Percentiles rank a stretch among this genome's conserved stretches.
These are phyloP conservation scores for Penaeus indicus DNA, from an alignment of 1,140 invertebrate species.

Conservation along the genomic window DNA sequence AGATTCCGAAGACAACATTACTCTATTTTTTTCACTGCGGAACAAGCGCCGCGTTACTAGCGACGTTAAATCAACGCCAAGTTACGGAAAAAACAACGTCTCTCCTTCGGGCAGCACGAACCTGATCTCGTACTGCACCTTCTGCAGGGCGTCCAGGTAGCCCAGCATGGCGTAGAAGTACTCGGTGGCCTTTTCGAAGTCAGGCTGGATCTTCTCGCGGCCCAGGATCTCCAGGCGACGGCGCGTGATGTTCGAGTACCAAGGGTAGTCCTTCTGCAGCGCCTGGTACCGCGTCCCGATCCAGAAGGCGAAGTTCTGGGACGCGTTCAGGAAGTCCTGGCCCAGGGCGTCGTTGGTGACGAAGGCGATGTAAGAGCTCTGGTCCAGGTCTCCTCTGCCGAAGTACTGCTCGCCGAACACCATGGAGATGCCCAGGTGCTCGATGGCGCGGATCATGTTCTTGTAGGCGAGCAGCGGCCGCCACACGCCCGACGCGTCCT, in stretches of 20 bases:
- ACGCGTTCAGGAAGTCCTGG: conserved; percentile 77
- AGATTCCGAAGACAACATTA: too few relatives aligned
- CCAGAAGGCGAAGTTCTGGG: conserved; percentile 63
- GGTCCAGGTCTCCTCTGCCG: conserved; percentile 78
- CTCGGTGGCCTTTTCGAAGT: conserved; percentile 63
- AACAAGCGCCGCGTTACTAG: too few relatives aligned
- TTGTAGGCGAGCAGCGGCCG: conserved; percentile 79
- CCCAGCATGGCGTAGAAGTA: conserved; percentile 68
- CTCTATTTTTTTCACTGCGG: too few relatives aligned
- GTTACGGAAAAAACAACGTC: too few relatives aligned
- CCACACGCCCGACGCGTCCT: conserved; percentile 60
- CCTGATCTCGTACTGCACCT: conserved; percentile 57
- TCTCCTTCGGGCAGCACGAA: too few relatives aligned
- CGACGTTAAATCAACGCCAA: too few relatives aligned
- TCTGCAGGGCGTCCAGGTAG: conserved; percentile 68
- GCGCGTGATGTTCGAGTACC: conserved; percentile 62
- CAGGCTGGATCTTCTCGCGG: conserved; percentile 58
- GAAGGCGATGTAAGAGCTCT: conserved; percentile 75
- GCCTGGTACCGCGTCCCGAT: conserved; percentile 31
- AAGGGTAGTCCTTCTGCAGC: conserved; percentile 53
- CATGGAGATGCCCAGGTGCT: conserved; percentile 83
- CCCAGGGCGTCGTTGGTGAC: conserved; percentile 74
- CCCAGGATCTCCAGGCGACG: conserved; percentile 54
- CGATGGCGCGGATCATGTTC: conserved; percentile 84
- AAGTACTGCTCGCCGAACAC: conserved; percentile 79